Conservation (phyloP, 23 tunicate species). For the Halocynthia aurantium region DNA sequence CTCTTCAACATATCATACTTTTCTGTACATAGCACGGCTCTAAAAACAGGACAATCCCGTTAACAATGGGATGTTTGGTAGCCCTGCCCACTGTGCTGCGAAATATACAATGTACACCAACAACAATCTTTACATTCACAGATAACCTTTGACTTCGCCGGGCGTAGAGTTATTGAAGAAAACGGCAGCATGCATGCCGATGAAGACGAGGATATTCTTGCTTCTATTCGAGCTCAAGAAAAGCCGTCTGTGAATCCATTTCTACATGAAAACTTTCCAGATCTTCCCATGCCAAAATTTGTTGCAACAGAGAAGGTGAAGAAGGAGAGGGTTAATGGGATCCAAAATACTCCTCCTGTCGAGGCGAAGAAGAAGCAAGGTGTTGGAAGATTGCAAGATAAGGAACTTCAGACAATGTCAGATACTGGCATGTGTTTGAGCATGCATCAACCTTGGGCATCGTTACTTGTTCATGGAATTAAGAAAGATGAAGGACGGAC, state of each 20-base stretch:
- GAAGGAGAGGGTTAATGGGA: neutral
- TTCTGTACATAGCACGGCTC: too few species aligned
- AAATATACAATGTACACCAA: too few species aligned
- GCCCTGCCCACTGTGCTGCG: too few species aligned
- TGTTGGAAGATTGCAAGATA: slow-evolving; percentile 61
- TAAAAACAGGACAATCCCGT: too few species aligned
- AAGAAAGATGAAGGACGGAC: slow-evolving; percentile 89
- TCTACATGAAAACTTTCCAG: slow-evolving; percentile 16
- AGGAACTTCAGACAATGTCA: slow-evolving; percentile 55
- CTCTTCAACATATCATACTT: too few species aligned
- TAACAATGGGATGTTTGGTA: too few species aligned
- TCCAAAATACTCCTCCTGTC: neutral
- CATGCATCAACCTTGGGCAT: slow-evolving; percentile 99
- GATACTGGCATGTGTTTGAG: slow-evolving; percentile 87
- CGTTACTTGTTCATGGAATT: slow-evolving; percentile 79
- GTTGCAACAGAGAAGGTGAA: neutral
- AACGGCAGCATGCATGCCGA: neutral
- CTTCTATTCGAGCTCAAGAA: neutral
- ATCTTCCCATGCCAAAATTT: slow-evolving; percentile 28
- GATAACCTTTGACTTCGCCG: slow-evolving; percentile 83
- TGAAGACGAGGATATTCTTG: neutral
- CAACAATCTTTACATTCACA: slow-evolving; percentile 3
- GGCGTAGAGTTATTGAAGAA: slow-evolving; percentile 63
- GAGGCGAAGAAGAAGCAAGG: slow-evolving; percentile 14
- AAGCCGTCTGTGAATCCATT: slow-evolving; percentile 11